Evolutionary conservation across 2,113 vertebrate genomes (phyloP).

Genomic region (Psilopogon haemacephalus): DNA sequence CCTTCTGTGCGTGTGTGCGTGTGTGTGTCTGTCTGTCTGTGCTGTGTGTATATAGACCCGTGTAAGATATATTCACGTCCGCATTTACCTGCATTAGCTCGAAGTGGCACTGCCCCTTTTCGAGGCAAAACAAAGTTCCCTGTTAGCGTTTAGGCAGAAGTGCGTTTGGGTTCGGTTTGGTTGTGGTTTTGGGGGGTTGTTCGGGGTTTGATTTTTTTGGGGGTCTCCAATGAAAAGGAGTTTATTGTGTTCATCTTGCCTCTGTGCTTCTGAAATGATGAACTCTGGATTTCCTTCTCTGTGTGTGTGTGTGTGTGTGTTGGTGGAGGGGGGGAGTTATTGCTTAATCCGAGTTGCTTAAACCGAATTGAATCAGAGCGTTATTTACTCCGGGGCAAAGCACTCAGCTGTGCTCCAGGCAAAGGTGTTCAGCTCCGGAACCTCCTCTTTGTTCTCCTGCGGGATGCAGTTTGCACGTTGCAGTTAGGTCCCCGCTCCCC

Average conservation of each 20-base stretch:
- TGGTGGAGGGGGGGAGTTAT: not conserved
- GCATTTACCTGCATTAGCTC: slow-evolving; percentile 62
- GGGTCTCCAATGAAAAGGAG: slow-evolving; percentile 24
- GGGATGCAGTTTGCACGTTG: not conserved
- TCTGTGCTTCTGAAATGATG: slow-evolving; percentile 36
- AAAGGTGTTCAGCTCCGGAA: not conserved
- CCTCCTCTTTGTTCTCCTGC: not conserved
- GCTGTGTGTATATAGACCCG: slow-evolving; percentile 71
- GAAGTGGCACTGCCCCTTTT: slow-evolving; percentile 59
- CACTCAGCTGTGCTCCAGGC: not conserved
- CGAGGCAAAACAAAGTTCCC: slow-evolving; percentile 10
- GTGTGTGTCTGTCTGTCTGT: slow-evolving; percentile 40
- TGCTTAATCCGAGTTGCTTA: not conserved
- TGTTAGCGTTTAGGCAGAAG: no score
- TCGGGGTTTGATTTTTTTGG: no score
- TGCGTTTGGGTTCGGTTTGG: not conserved
- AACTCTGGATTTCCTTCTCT: slow-evolving; percentile 33
- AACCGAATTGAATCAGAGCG: not conserved
- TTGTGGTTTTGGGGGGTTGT: no score
- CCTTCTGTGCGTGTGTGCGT: slow-evolving; percentile 9
- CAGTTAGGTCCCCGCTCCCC: not conserved
- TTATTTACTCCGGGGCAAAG: not conserved
- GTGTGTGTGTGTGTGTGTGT: not conserved
- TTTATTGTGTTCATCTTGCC: slow-evolving; percentile 36
- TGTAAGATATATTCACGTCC: slow-evolving; percentile 65